These are phyloP conservation scores for Aradophagus sp. DNA, from an alignment of 1,140 invertebrate species.

Conservation along the genomic window DNA sequence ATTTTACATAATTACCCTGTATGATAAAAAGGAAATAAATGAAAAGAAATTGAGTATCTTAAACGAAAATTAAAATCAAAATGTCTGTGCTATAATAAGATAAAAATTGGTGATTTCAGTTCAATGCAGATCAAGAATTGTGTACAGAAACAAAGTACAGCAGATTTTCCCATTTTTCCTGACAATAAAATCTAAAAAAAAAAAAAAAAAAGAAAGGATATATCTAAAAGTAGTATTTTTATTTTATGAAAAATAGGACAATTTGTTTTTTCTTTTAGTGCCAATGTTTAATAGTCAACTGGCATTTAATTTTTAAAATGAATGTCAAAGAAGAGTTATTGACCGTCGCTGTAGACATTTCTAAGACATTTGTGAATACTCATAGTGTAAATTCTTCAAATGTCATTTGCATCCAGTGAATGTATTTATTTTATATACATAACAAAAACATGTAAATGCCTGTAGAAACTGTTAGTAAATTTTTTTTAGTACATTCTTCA, in stretches of 20 bases:
- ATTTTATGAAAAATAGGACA: conserved; percentile 1
- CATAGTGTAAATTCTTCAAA: not conserved
- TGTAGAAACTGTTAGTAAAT: conserved; percentile 31
- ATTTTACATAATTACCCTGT: conserved; percentile 48
- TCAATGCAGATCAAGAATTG: conserved; percentile 7
- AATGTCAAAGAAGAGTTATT: conserved; percentile 18
- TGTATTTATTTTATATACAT: not conserved
- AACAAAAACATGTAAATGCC: conserved; percentile 7
- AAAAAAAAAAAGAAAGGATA: too few relatives aligned
- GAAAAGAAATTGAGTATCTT: conserved; percentile 26
- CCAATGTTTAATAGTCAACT: too few relatives aligned
- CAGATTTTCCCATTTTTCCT: too few relatives aligned
- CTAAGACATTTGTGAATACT: conserved; percentile 17
- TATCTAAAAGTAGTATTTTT: too few relatives aligned
- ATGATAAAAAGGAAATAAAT: conserved; percentile 32
- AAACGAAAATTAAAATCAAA: conserved; percentile 24
- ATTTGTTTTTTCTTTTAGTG: too few relatives aligned
- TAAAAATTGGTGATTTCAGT: conserved; percentile 15
- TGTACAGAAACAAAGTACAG: too few relatives aligned
- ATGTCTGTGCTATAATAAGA: conserved; percentile 20
- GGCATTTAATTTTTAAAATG: conserved; percentile 20
- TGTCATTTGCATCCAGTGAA: too few relatives aligned
- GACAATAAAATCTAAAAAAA: too few relatives aligned
- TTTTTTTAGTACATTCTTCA: conserved; percentile 17
- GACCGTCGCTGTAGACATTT: conserved; percentile 25